Percentiles rank a stretch among this genome's conserved stretches.
phyloP scores from a whole-genome alignment of 92 coral and sea anemone species.

The Metridium senile region DNA sequence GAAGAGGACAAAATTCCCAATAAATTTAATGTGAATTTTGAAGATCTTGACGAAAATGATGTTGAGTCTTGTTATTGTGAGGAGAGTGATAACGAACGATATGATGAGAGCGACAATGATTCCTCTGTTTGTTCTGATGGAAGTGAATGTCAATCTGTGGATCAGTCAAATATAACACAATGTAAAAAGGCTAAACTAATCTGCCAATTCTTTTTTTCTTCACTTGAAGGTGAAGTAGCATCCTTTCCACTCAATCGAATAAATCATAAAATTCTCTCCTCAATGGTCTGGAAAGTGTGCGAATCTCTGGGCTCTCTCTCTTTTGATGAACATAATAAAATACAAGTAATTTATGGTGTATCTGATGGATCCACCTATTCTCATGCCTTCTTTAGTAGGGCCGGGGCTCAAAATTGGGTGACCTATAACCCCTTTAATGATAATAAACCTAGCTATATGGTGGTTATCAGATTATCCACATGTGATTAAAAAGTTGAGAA shows the following conservation, averaged over 20 bases:
- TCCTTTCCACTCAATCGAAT: conserved; percentile 42
- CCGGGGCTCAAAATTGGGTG: conserved; percentile 49
- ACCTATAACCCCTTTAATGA: conserved; percentile 34
- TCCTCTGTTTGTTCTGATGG: background rate
- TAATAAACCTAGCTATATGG: conserved; percentile 44
- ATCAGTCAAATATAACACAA: no score
- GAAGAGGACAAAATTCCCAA: conserved; percentile 13
- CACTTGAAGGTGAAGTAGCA: conserved; percentile 47
- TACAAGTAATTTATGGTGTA: conserved; percentile 50
- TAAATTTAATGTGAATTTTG: background rate
- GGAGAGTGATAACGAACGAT: no score
- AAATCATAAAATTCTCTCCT: conserved; percentile 29
- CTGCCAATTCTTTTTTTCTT: conserved; percentile 46
- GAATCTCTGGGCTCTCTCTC: conserved; percentile 9
- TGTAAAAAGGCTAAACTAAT: conserved; percentile 20
- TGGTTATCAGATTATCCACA: conserved; percentile 45
- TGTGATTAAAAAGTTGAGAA: conserved; percentile 50
- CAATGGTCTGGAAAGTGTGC: conserved; percentile 39
- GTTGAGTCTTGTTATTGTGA: no score
- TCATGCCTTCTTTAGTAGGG: conserved; percentile 36
- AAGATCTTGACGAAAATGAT: conserved; percentile 14
- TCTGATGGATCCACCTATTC: conserved; percentile 52
- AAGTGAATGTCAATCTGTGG: background rate
- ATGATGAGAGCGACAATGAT: background rate
- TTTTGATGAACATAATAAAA: conserved; percentile 5